Percentiles rank a stretch among this genome's conserved stretches.
These are phyloP conservation scores for Sicus ferrugineus DNA, from an alignment of 2,888 invertebrate species.

Conservation along the genomic window DNA sequence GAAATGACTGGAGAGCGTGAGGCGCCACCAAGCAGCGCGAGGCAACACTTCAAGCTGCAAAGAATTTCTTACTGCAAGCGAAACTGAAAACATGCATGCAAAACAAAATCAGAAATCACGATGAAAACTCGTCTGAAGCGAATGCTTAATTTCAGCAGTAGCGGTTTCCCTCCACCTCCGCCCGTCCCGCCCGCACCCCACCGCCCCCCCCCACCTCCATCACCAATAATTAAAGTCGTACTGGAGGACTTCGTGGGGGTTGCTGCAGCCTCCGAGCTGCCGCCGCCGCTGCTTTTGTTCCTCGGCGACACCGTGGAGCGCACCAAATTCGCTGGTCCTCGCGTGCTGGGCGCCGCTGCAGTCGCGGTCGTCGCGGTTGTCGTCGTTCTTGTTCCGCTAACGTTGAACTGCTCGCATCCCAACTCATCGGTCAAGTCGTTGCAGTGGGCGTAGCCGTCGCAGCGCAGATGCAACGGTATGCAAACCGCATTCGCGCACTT, in stretches of 20 bases:
- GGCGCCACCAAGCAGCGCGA: too few species aligned
- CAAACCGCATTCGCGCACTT: conserved; percentile 70
- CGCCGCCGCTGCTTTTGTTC: conserved; percentile 20
- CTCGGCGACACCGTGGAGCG: conserved; percentile 39
- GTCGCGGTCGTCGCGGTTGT: conserved; percentile 39
- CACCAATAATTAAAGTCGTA: conserved; percentile 14
- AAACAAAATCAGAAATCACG: conserved; percentile 6
- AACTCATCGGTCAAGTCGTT: conserved; percentile 70
- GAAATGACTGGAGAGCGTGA: too few species aligned
- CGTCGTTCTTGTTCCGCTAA: not conserved
- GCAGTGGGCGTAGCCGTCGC: conserved; percentile 70
- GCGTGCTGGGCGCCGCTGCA: conserved; percentile 17
- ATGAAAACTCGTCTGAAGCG: too few species aligned
- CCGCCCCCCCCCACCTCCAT: not conserved
- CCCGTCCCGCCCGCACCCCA: not conserved
- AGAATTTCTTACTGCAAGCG: too few species aligned
- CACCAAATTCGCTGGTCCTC: conserved; percentile 38
- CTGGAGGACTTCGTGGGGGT: conserved; percentile 35
- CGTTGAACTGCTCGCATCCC: conserved; percentile 58
- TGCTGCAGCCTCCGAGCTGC: conserved; percentile 25
- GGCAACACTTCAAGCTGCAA: too few species aligned
- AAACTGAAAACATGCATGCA: too few species aligned
- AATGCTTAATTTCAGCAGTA: too few species aligned
- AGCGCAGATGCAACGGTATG: conserved; percentile 66
- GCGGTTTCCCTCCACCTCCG: not conserved